Evolutionary conservation across 2,888 invertebrate species (phyloP).

Genomic region (Ptychoptera contaminata): DNA sequence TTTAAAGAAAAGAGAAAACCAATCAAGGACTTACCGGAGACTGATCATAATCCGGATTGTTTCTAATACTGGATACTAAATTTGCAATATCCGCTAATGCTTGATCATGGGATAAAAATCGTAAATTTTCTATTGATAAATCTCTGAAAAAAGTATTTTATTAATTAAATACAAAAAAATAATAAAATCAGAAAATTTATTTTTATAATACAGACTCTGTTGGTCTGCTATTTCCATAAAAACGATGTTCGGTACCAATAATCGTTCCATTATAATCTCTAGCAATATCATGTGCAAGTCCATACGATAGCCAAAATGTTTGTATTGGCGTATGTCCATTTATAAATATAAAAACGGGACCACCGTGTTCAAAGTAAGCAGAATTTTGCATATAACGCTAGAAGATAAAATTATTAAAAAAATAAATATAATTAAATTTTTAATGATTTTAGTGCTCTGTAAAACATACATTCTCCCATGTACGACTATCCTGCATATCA

Average conservation of each 20-base stretch:
- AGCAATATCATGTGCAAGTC: constrained; percentile 40
- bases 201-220: constrained; percentile 33
- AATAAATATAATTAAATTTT: background rate
- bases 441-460: background rate
- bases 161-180: background rate
- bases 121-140: constrained; percentile 38
- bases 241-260: constrained; percentile 59
- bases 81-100: constrained; percentile 49
- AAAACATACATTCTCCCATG: constrained; percentile 33
- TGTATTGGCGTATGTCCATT: constrained; percentile 56
- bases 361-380: constrained; percentile 27
- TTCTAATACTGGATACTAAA: constrained; percentile 38
- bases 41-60: constrained; percentile 21
- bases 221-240: constrained; percentile 52
- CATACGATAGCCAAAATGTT: constrained; percentile 35
- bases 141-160: constrained; percentile 28
- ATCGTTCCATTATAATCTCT: constrained; percentile 36
- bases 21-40: constrained; percentile 20
- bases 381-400: constrained; percentile 34
- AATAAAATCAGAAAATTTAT: too few species aligned
- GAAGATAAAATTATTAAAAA: background rate
- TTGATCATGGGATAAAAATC: constrained; percentile 45
- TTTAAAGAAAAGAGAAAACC: background rate
- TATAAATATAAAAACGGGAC: constrained; percentile 41
- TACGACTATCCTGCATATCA: constrained; percentile 33